A percentile compares a stretch with the other conserved stretches of the same genome.
phyloP scores from a whole-genome alignment of 2,888 invertebrate species.

The Brachycybe producta region DNA sequence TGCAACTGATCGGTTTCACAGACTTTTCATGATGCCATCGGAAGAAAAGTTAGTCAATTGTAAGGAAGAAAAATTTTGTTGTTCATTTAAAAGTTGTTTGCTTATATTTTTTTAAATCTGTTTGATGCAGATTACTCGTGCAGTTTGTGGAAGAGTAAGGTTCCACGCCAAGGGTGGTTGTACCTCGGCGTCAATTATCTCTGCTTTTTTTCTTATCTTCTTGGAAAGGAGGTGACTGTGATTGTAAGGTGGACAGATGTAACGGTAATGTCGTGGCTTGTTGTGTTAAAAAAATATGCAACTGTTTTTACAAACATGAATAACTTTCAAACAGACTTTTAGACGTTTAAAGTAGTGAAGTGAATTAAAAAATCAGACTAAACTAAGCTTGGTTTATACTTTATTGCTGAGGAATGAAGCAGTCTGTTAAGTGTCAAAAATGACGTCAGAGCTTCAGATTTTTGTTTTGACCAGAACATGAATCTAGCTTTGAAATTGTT shows the following conservation, averaged over 20 bases:
- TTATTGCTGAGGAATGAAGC: no score
- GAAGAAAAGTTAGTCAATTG: constrained; percentile 95
- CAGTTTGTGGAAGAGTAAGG: constrained; percentile 82
- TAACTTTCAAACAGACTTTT: no score
- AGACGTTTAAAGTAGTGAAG: no score
- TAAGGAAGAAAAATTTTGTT: constrained; percentile 36
- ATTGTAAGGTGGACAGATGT: constrained; percentile 84
- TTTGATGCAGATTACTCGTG: constrained; percentile 39
- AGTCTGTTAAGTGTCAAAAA: no score
- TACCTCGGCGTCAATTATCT: constrained; percentile 93
- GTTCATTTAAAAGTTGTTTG: not conserved
- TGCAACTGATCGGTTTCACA: constrained; percentile 67
- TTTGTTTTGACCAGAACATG: no score
- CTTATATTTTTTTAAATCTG: not conserved
- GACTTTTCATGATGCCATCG: constrained; percentile 75
- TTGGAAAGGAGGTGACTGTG: constrained; percentile 78
- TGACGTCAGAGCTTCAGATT: no score
- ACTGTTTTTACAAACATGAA: no score
- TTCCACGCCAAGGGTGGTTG: constrained; percentile 93
- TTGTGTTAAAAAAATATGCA: no score
- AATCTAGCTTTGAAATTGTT: no score
- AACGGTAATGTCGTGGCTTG: constrained; percentile 39
- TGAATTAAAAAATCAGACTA: no score
- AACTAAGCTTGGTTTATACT: no score
- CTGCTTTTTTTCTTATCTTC: constrained; percentile 88